phyloP scores from a whole-genome alignment of 1,140 invertebrate genomes.

The Ruditapes philippinarum region DNA sequence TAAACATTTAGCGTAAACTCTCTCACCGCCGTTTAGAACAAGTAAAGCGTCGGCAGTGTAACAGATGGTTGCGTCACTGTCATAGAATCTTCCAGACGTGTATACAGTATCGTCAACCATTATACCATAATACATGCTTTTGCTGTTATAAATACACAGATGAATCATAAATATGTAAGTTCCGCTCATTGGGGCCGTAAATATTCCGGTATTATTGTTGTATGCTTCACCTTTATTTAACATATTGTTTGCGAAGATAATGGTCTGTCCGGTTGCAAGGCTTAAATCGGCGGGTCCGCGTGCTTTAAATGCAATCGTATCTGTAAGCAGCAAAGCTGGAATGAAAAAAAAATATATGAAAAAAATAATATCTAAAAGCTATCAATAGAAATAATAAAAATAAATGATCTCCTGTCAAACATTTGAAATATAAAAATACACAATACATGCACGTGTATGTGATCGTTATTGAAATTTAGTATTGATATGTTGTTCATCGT shows the following conservation, averaged over 20 bases:
- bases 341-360: no score
- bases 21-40: background rate
- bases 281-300: background rate
- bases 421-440: no score
- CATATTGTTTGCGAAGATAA: background rate
- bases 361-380: no score
- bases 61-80: background rate
- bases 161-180: slow-evolving; percentile 11
- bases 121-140: background rate
- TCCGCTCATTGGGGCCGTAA: background rate
- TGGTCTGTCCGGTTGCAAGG: slow-evolving; percentile 5
- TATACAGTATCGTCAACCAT: background rate
- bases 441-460: no score
- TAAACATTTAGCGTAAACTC: slow-evolving; percentile 18
- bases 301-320: slow-evolving; percentile 11
- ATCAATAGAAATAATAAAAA: no score
- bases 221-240: background rate
- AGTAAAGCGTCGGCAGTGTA: background rate
- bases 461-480: no score
- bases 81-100: background rate
- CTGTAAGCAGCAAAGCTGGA: background rate
- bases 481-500: no score
- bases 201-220: slow-evolving; percentile 4
- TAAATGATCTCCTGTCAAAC: no score
- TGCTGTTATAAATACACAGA: background rate